A percentile compares a stretch with the other conserved stretches of the same genome.
Evolutionary conservation across 2,888 invertebrate species (phyloP).

Genomic region (Nematopogon swammerdamellus): DNA sequence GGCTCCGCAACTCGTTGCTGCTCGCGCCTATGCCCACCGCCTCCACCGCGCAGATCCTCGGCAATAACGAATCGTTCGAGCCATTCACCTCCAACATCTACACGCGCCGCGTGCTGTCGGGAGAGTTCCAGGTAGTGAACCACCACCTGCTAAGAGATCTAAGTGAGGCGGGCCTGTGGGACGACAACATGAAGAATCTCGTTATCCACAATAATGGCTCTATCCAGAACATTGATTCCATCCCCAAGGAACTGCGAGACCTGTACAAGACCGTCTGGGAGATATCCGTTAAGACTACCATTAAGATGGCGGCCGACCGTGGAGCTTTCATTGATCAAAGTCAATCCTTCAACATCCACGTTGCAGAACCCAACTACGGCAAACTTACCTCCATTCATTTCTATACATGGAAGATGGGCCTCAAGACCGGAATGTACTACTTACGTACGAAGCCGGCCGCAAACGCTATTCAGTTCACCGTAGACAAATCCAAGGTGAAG

Average conservation of each 20-base stretch:
- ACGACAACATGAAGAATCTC: conserved; percentile 92
- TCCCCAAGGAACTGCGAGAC: conserved; percentile 80
- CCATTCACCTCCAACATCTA: conserved; percentile 98
- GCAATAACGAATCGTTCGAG: conserved; percentile 98
- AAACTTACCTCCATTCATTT: conserved; percentile 98
- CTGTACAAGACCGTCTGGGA: conserved; percentile 98
- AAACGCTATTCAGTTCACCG: conserved; percentile 96
- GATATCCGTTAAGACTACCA: conserved; percentile 86
- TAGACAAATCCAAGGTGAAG: conserved; percentile 69
- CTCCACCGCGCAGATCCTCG: conserved; percentile 97
- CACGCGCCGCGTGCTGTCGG: conserved; percentile 88
- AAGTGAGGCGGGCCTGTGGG: conserved; percentile 89
- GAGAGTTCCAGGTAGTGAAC: conserved; percentile 95
- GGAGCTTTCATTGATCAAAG: conserved; percentile 99
- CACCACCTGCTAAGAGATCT: conserved; percentile 93
- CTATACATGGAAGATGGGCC: conserved; percentile 93
- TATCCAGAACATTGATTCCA: conserved; percentile 80
- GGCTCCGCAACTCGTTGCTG: conserved; percentile 89
- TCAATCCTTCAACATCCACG: conserved; percentile 96
- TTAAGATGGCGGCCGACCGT: conserved; percentile 97
- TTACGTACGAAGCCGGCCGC: conserved; percentile 94
- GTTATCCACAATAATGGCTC: conserved; percentile 92
- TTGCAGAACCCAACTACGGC: conserved; percentile 91
- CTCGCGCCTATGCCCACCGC: conserved; percentile 99
- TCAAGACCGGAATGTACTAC: conserved; percentile 99